Evolutionary conservation across 1,140 invertebrate species (phyloP).

Genomic region (Drosophila sechellia): DNA sequence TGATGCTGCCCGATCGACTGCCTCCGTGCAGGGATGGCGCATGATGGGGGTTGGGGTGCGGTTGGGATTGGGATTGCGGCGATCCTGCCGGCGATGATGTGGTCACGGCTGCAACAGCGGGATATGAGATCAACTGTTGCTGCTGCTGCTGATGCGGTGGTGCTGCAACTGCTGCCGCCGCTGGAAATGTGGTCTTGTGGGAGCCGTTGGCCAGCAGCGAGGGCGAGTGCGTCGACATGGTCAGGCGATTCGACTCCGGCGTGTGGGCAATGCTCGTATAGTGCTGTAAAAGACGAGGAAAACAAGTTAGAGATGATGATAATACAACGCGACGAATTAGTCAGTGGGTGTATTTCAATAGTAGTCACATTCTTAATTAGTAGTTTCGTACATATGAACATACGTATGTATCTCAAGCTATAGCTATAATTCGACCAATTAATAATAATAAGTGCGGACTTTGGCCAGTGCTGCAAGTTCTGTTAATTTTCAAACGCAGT

Average conservation of each 20-base stretch:
- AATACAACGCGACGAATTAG: background rate
- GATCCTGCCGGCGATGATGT: conserved; percentile 41
- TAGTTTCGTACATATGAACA: background rate
- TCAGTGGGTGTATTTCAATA: conserved; percentile 1
- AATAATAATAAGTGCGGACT: no score
- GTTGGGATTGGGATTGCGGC: conserved; percentile 43
- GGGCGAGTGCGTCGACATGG: conserved; percentile 69
- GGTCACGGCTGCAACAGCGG: conserved; percentile 61
- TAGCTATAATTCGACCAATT: no score
- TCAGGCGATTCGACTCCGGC: conserved; percentile 91
- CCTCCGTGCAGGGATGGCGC: conserved; percentile 57
- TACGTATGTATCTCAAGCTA: no score
- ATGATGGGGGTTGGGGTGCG: conserved; percentile 48
- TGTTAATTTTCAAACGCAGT: no score
- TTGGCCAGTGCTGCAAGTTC: background rate
- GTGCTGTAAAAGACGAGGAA: conserved; percentile 86
- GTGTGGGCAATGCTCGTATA: conserved; percentile 94
- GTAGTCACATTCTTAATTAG: background rate
- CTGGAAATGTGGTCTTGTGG: conserved; percentile 69
- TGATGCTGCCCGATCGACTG: conserved; percentile 80
- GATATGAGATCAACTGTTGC: conserved; percentile 85
- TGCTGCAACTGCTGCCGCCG: conserved; percentile 34
- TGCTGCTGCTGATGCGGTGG: conserved; percentile 35
- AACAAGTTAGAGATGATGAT: conserved; percentile 16
- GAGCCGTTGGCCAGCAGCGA: conserved; percentile 70